Percentiles rank a stretch among this genome's conserved stretches.
phyloP scores from a whole-genome alignment of 2,113 vertebrate genomes.

The Cephalopterus ornatus region DNA sequence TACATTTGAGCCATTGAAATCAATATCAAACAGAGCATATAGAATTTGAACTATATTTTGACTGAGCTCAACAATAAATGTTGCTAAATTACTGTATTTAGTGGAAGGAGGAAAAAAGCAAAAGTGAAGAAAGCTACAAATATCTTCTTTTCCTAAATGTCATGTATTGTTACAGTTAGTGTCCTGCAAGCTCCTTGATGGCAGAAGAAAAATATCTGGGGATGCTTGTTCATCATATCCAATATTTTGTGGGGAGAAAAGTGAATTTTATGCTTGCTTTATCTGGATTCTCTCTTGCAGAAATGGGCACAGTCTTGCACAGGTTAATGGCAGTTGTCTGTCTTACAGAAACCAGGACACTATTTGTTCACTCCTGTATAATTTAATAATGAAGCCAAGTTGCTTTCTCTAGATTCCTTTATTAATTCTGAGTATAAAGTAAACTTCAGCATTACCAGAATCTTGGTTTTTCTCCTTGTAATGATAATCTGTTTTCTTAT shows the following conservation, averaged over 20 bases:
- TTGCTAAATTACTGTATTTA: not conserved
- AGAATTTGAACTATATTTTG: not conserved
- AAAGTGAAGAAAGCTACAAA: not conserved
- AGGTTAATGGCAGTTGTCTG: not conserved
- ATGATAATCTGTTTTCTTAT: not conserved
- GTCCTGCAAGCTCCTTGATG: not conserved
- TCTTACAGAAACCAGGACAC: not conserved
- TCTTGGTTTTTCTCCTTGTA: not conserved
- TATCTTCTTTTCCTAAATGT: not conserved
- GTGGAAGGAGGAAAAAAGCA: not conserved
- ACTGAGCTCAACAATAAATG: not conserved
- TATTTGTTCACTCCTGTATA: not conserved
- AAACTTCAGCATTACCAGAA: not conserved
- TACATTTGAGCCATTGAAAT: not conserved
- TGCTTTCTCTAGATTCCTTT: conserved; percentile 13
- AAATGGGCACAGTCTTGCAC: not conserved
- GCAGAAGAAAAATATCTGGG: not conserved
- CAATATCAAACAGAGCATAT: not conserved
- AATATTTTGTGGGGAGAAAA: not conserved
- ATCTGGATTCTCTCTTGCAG: not conserved
- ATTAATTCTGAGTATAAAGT: conserved; percentile 7
- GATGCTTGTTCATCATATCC: not conserved
- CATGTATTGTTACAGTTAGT: not conserved
- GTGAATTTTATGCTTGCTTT: not conserved
- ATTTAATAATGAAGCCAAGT: not conserved